phyloP scores from a whole-genome alignment of 2,888 invertebrate species.

The Pandemis corylana region DNA sequence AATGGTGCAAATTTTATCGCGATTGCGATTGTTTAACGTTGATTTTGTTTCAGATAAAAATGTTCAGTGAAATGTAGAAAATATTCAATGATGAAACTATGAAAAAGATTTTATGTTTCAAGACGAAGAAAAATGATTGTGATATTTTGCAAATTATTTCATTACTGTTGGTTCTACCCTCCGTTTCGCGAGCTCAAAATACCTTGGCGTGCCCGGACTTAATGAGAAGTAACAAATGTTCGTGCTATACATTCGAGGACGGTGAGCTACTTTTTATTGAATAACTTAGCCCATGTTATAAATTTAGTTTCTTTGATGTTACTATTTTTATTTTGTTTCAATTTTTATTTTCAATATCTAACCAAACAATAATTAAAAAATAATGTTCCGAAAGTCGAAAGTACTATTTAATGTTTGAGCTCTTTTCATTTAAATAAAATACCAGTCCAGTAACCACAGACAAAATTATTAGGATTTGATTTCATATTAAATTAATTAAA shows the following conservation, averaged over 20 bases:
- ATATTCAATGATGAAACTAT: constrained; percentile 76
- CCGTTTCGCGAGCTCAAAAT: constrained; percentile 80
- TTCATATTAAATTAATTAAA: no score
- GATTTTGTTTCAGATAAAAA: constrained; percentile 66
- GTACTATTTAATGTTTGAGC: no score
- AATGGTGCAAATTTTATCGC: background rate
- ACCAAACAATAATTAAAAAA: no score
- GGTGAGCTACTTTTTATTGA: constrained; percentile 76
- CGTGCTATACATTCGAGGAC: constrained; percentile 96
- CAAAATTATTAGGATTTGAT: no score
- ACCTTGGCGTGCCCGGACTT: constrained; percentile 88
- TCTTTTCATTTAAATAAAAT: no score
- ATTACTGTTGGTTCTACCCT: constrained; percentile 75
- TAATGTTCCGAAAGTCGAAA: no score
- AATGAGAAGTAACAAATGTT: constrained; percentile 91
- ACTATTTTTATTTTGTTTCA: background rate
- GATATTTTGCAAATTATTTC: constrained; percentile 74
- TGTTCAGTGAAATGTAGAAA: constrained; percentile 63
- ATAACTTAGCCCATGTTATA: constrained; percentile 30
- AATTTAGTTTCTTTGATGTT: constrained; percentile 9
- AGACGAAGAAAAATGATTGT: constrained; percentile 70
- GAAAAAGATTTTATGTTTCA: constrained; percentile 73
- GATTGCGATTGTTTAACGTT: background rate
- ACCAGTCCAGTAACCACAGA: no score
- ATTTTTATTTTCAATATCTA: no score